A percentile compares a stretch with the other conserved stretches of the same genome.
phyloP scores from a whole-genome alignment of 2,888 invertebrate species.

The Dynastes hyllus region DNA sequence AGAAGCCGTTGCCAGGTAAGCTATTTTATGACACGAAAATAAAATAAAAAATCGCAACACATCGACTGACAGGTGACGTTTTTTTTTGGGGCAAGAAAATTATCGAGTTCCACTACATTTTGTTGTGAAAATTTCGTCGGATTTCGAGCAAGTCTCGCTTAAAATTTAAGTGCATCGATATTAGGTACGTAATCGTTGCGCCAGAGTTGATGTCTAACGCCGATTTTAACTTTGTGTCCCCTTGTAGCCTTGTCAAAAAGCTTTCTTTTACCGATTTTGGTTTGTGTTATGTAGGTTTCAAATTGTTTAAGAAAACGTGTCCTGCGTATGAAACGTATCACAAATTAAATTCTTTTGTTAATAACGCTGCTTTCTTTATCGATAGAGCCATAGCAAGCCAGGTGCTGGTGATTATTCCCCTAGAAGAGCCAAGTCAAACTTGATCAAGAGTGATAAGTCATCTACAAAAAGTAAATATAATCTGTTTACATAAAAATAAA shows the following conservation, averaged over 20 bases:
- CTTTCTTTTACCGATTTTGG: background rate
- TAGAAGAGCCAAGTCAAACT: slow-evolving; percentile 22
- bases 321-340: no score
- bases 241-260: no score
- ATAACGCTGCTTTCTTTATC: background rate
- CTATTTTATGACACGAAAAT: background rate
- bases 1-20: slow-evolving; percentile 50
- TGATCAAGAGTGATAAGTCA: slow-evolving; percentile 41
- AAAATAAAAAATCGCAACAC: slow-evolving; percentile 30
- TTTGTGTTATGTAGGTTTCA: background rate
- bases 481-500: no score
- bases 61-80: slow-evolving; percentile 50
- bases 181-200: slow-evolving; percentile 40
- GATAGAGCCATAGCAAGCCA: slow-evolving; percentile 45
- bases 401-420: slow-evolving; percentile 47
- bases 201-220: background rate
- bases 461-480: slow-evolving; percentile 39
- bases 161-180: slow-evolving; percentile 50
- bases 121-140: slow-evolving; percentile 22
- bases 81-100: slow-evolving; percentile 50
- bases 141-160: slow-evolving; percentile 19
- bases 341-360: no score
- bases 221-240: no score
- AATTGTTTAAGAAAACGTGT: background rate
- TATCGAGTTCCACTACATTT: slow-evolving; percentile 43